These are phyloP conservation scores for Enteromius unitaeniatus DNA, from an alignment of 2,797 vertebrate genomes.

Conservation along the genomic window DNA sequence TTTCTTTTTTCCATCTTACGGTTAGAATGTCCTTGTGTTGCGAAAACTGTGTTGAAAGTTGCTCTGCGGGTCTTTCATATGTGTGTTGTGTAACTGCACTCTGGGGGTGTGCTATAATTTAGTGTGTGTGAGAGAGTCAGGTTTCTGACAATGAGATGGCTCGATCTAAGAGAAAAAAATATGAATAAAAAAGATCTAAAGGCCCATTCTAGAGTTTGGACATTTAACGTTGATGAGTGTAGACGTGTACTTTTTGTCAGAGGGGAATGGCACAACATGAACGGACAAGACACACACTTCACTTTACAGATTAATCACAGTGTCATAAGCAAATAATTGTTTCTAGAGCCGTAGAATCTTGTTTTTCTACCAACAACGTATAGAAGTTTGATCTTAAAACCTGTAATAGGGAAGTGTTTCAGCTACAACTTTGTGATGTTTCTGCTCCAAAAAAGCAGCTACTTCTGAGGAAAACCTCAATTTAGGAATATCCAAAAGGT, in stretches of 20 bases:
- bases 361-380: constrained; percentile 17
- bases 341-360: neutral
- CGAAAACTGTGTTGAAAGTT: constrained; percentile 63
- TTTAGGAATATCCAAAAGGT: neutral
- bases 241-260: neutral
- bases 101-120: constrained; percentile 62
- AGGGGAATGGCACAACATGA: constrained; percentile 2
- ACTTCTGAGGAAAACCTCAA: neutral
- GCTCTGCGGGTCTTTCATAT: constrained; percentile 50
- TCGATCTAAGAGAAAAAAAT: constrained; percentile 41
- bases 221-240: neutral
- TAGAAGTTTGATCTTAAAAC: neutral
- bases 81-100: constrained; percentile 63
- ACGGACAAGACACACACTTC: neutral
- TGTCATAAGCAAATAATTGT: neutral
- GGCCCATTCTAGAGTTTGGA: neutral
- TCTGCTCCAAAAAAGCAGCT: neutral
- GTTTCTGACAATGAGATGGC: constrained; percentile 60
- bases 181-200: constrained; percentile 20
- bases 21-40: constrained; percentile 53
- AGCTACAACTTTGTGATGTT: constrained; percentile 17
- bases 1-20: constrained; percentile 27
- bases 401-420: constrained; percentile 16
- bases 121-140: constrained; percentile 61
- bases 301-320: constrained; percentile 1